phyloP scores from a whole-genome alignment of 2,888 invertebrate species.

The Megaustenia siamemsis region DNA sequence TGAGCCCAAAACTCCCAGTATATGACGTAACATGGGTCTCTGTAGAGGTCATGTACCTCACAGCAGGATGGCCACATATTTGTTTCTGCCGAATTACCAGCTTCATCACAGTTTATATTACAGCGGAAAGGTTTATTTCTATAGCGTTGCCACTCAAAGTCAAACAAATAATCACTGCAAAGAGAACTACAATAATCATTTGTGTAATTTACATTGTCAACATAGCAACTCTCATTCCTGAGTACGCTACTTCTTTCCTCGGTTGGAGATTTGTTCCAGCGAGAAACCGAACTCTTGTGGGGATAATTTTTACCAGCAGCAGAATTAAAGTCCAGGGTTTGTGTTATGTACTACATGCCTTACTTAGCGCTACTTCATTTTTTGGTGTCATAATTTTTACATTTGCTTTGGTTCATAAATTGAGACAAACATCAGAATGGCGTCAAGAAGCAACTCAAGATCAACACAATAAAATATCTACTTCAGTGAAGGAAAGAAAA shows the following conservation, averaged over 20 bases:
- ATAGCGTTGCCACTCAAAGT: slow-evolving; percentile 22
- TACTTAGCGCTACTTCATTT: slow-evolving; percentile 2
- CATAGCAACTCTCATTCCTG: slow-evolving; percentile 4
- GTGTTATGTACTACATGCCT: neutral
- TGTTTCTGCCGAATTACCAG: slow-evolving; percentile 34
- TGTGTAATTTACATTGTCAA: neutral
- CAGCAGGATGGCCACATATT: slow-evolving; percentile 20
- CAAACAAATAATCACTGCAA: slow-evolving; percentile 11
- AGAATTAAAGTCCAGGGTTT: neutral
- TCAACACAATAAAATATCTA: neutral
- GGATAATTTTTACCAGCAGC: neutral
- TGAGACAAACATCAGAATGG: neutral
- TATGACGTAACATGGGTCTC: neutral
- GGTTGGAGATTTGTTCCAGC: neutral
- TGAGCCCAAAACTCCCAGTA: neutral
- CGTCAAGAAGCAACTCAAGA: neutral
- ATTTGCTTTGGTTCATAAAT: neutral
- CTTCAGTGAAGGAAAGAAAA: neutral
- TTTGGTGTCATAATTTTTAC: slow-evolving; percentile 14
- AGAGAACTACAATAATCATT: slow-evolving; percentile 6
- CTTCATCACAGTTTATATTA: slow-evolving; percentile 35
- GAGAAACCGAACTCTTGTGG: neutral
- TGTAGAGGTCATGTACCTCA: neutral
- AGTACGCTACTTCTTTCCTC: neutral
- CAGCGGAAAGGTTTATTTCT: slow-evolving; percentile 24